Base-by-base conservation (phyloP, 2,113 vertebrate genomes). In the Bagarius yarrelli region DNA sequence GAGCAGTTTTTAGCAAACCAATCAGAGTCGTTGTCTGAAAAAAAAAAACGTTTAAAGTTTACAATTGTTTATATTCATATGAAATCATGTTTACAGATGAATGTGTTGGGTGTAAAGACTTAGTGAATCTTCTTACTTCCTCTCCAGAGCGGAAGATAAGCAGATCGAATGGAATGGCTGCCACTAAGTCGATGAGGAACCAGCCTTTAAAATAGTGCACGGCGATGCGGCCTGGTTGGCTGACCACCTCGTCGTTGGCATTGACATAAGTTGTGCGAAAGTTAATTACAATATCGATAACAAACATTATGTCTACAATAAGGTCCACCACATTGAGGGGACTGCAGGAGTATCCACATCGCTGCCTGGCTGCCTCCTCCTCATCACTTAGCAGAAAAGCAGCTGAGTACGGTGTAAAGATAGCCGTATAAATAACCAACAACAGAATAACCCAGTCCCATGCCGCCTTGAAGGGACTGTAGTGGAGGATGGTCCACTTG, bases 111-210 rank as follows among this genome's bases (percentile, higher is more conserved):
- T 57, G 27, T 2, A 63, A 60, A 55, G n/a, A 56, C 8, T 34
- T 40, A 57, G 25, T 25, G 8, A 81, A 6, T 13, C n/a, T 76
- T 27, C 90, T 89, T 78, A 94, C 93, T 93, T 96, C 95, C 83
- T 97, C 95, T 0, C 94, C 95, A 0, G 96, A 97, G 84, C 94
- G 94, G 0, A 95, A 96, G 88, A 97, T 97, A 85, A 97, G 94
- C 79, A 97, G 88, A 81, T 97, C 95, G 0, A 97, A 97, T 83
- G 96, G 95, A 86, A 97, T 97, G 83, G 96, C 95, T 0, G 95
- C 96, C 79, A 97, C 95, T 94, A 97, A 95, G 90, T 97, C 96
- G 0, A 97, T 97, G 80, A 97, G 95, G 89, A 97, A 97, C 96
- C 95, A 97, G 71, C 95, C 95, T 89, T 97, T 97, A 89, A 97